Evolutionary conservation across 2,797 vertebrate genomes (phyloP).

Genomic region (Salarias fasciatus): DNA sequence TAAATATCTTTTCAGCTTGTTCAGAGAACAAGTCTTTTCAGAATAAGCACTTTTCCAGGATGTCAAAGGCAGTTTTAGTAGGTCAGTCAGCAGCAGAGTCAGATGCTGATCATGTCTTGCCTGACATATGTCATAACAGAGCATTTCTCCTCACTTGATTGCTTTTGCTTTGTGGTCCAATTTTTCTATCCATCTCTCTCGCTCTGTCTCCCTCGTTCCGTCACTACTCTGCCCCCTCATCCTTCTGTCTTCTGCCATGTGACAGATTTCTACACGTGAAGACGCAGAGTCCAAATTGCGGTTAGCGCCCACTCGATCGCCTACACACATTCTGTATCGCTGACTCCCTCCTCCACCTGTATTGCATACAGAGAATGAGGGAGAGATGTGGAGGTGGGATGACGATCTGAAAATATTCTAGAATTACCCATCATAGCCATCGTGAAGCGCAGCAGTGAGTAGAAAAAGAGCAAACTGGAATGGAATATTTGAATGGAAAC

Average conservation of each 20-base stretch:
- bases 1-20: constrained; percentile 50
- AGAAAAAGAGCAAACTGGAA: too few relatives aligned
- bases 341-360: constrained; percentile 54
- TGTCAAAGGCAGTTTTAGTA: constrained; percentile 20
- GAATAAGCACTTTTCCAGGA: constrained; percentile 43
- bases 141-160: constrained; percentile 11
- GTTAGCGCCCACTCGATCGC: constrained; percentile 47
- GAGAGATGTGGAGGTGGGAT: constrained; percentile 39
- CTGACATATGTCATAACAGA: constrained; percentile 37
- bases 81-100: constrained; percentile 30
- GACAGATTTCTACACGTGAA: constrained; percentile 51
- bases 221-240: constrained; percentile 53
- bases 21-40: constrained; percentile 16
- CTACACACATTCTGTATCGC: constrained; percentile 57
- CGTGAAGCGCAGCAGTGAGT: constrained; percentile 5
- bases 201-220: constrained; percentile 15
- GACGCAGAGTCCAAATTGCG: constrained; percentile 34
- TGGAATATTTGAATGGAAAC: too few relatives aligned
- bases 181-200: constrained; percentile 13
- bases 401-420: constrained; percentile 33
- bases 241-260: constrained; percentile 53
- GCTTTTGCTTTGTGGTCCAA: constrained; percentile 14
- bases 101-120: constrained; percentile 25
- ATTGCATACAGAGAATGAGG: constrained; percentile 24
- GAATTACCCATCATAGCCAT: constrained; percentile 20